Conservation (phyloP, 1,140 invertebrate genomes). For the Magallana gigas region DNA sequence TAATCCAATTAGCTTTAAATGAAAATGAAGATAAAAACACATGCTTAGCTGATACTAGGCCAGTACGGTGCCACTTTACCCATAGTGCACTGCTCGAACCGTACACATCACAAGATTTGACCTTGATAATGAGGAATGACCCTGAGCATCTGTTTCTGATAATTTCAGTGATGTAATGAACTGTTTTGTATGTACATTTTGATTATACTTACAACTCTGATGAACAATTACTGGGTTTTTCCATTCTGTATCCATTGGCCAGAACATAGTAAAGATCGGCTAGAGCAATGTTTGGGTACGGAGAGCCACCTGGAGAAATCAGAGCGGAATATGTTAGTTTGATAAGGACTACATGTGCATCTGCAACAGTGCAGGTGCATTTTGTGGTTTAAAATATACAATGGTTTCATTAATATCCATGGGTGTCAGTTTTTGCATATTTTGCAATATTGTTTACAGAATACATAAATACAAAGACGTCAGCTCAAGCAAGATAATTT, state of each 20-base stretch:
- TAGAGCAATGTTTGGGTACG: slow-evolving; percentile 77
- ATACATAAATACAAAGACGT: too few relatives aligned
- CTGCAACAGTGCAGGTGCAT: too few relatives aligned
- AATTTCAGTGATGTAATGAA: slow-evolving; percentile 5
- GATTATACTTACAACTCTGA: slow-evolving; percentile 75
- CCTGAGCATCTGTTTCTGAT: slow-evolving; percentile 3
- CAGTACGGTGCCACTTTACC: slow-evolving; percentile 16
- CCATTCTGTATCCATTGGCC: slow-evolving; percentile 76
- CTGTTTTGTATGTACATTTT: slow-evolving; percentile 10
- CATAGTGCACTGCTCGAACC: not conserved
- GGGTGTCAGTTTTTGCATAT: too few relatives aligned
- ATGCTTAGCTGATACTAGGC: slow-evolving; percentile 11
- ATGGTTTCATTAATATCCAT: too few relatives aligned
- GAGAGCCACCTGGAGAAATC: slow-evolving; percentile 71
- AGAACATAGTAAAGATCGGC: slow-evolving; percentile 76
- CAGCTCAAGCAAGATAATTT: too few relatives aligned
- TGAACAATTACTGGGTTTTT: slow-evolving; percentile 77
- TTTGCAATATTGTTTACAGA: too few relatives aligned
- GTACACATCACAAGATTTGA: not conserved
- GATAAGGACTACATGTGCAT: too few relatives aligned
- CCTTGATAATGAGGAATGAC: slow-evolving; percentile 13
- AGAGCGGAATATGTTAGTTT: not conserved
- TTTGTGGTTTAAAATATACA: too few relatives aligned
- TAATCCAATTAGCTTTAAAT: slow-evolving; percentile 30
- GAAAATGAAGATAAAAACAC: slow-evolving; percentile 13